Conservation (phyloP, 2,113 vertebrate genomes). For the Mobula hypostoma region DNA sequence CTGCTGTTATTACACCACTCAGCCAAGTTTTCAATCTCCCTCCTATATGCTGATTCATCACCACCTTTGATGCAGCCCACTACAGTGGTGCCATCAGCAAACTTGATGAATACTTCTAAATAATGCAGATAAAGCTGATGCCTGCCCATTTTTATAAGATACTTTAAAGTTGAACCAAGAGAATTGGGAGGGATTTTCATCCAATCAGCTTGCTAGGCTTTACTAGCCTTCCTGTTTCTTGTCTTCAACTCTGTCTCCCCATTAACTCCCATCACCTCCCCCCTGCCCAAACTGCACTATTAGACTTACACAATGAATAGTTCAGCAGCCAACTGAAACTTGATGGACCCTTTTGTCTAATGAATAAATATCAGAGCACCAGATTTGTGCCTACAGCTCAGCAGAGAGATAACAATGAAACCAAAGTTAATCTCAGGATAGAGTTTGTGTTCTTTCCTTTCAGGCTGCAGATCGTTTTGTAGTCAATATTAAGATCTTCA, state of each 20-base stretch:
- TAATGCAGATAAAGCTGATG: not conserved
- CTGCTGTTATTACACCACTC: no score
- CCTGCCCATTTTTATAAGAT: not conserved
- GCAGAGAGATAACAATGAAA: not conserved
- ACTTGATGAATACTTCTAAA: not conserved
- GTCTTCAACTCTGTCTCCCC: not conserved
- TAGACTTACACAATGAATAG: not conserved
- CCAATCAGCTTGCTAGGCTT: not conserved
- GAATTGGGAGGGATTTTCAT: not conserved
- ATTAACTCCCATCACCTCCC: not conserved
- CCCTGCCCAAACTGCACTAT: not conserved
- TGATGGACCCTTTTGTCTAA: not conserved
- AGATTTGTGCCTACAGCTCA: not conserved
- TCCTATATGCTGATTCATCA: no score
- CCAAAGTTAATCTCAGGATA: not conserved
- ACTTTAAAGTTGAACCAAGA: not conserved
- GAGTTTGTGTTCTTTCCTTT: not conserved
- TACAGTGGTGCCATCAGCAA: no score
- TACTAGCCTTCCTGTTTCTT: not conserved
- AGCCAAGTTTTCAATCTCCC: no score
- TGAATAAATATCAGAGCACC: no score
- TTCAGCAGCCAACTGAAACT: not conserved
- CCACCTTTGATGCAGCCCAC: no score
- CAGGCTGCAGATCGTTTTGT: not conserved
- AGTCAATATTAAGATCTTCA: not conserved